Base-by-base conservation (phyloP, 2,797 vertebrate species). In the Helicolenus hilgendorfi region DNA sequence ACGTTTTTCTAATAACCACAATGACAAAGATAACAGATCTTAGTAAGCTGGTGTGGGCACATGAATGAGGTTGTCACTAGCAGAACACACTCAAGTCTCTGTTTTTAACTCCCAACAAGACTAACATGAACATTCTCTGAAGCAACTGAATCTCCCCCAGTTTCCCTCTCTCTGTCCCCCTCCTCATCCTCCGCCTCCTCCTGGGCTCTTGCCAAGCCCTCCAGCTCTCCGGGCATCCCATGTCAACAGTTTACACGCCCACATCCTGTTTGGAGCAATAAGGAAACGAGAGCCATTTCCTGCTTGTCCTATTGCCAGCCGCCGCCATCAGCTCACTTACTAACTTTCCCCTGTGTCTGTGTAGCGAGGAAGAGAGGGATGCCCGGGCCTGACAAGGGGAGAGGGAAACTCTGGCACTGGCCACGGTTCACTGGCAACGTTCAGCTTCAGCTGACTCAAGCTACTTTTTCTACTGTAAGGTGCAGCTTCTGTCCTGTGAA, bases 221-320 rank as follows among this genome's bases (percentile, higher is more conserved):
- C 49, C 53, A 94, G 95, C 86, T 93, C 90, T 92, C 88, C 86
- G 81, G 95, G 96, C 97, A 95, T 95, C 96, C 90, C 91, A 92
- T 97, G 96, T 98, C 97, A 97, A 97, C 97, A 97, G 96, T 97
- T 98, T 97, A 98, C 96, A 97, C 95, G 84, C 96, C 92, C 94
- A 96, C 96, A 97, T 98, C 97, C 97, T 97, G 97, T 97, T 97
- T 97, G 95, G 91, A 97, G 97, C 96, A 98, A 97, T 98, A 98
- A 96, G 96, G 96, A 97, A 98, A 97, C 93, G 55, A 95, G 88
- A 93, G 90, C 94, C 63, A 94, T 97, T 97, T 98, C 97, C 97
- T 97, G 91, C 93, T 93, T 94, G 95, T 92, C 89, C 64, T 67
- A 45, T 68, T 96, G 96, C 95, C 96, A 97, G 91, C 89, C 85